Conservation (phyloP, 2,113 vertebrate species). For the Toxotes jaculatrix region DNA sequence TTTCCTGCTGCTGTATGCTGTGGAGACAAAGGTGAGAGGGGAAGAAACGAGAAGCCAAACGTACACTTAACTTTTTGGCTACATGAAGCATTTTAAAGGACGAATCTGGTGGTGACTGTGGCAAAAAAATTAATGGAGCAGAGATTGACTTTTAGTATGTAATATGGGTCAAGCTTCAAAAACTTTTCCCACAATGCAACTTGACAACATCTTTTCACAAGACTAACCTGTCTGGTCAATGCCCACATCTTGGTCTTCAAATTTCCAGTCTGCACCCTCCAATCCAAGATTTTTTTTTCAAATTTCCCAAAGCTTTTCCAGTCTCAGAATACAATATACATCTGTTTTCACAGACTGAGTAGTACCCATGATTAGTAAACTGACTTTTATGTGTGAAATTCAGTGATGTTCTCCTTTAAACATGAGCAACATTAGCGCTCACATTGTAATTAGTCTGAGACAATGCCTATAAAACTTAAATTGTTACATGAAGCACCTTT, state of each 20-base stretch:
- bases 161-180: too few relatives aligned
- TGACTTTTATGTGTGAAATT: not conserved
- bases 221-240: not conserved
- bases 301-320: too few relatives aligned
- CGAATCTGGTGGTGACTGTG: not conserved
- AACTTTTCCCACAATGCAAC: too few relatives aligned
- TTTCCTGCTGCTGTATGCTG: conserved; percentile 96
- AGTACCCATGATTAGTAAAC: not conserved
- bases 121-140: too few relatives aligned
- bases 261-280: not conserved
- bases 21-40: conserved; percentile 38
- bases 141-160: too few relatives aligned
- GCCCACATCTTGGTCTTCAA: not conserved
- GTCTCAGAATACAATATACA: too few relatives aligned
- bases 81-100: not conserved
- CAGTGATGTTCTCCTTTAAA: too few relatives aligned
- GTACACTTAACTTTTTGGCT: not conserved
- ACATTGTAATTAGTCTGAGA: too few relatives aligned
- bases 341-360: too few relatives aligned
- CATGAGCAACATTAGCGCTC: too few relatives aligned
- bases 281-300: too few relatives aligned
- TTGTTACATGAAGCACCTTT: not conserved
- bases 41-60: conserved; percentile 9
- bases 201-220: too few relatives aligned
- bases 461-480: not conserved